A percentile compares a stretch with the other conserved stretches of the same genome.
These are phyloP conservation scores for Aeoliscus strigatus DNA, from an alignment of 2,797 vertebrate species.

Conservation along the genomic window DNA sequence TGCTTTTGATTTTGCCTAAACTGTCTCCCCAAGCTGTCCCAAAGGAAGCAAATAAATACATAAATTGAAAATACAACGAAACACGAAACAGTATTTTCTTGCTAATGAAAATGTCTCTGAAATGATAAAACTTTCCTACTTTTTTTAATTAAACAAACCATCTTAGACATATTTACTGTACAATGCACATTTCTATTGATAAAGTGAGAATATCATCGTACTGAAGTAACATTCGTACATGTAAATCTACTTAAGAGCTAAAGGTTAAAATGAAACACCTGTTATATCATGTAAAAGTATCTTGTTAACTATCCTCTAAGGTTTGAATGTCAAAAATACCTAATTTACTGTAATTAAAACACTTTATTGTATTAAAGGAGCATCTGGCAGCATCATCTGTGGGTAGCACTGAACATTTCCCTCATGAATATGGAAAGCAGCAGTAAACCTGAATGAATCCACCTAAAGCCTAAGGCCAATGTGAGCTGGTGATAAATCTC, in stretches of 20 bases:
- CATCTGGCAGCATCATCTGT: constrained; percentile 54
- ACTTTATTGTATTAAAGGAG: constrained; percentile 50
- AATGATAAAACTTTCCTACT: no score
- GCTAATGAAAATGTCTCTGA: no score
- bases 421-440: constrained; percentile 61
- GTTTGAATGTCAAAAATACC: constrained; percentile 48
- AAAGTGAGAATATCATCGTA: no score
- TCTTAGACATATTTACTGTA: no score
- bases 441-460: constrained; percentile 48
- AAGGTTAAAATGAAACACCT: constrained; percentile 25
- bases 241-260: constrained; percentile 19
- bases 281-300: constrained; percentile 25
- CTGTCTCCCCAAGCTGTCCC: no score
- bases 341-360: constrained; percentile 55
- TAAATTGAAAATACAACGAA: no score
- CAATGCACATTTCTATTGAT: neutral
- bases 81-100: no score
- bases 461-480: constrained; percentile 44
- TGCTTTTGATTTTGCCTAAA: no score
- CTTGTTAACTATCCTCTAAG: constrained; percentile 37
- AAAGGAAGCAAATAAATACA: no score
- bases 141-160: no score
- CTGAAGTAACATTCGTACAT: constrained; percentile 18
- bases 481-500: constrained; percentile 46
- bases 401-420: constrained; percentile 41